Evolutionary conservation across 2,113 vertebrate species (phyloP), one percentile per base, ranked within the genome.

Genomic region (Chinchilla lanigera): DNA sequence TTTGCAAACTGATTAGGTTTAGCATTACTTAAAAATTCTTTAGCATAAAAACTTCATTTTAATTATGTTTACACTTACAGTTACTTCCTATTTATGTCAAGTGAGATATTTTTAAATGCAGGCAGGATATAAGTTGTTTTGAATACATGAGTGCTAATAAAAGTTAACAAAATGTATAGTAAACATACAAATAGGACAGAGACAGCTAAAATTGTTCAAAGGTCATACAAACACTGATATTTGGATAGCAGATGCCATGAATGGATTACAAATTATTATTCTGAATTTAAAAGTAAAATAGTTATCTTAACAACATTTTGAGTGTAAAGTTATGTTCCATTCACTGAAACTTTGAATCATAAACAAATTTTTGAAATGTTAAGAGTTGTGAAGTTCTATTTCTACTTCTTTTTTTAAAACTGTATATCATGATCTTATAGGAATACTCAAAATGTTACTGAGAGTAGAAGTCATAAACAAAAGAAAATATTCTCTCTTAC

Each of bases 31-130:
- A 71, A 30, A 75, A n/a, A 77, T 89, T 75, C 28, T 86, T 97
- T 86, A 94, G 71, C 47, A 81, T 80, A 60, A 93, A 97, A 90
- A 87, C 24, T 95, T 86, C 26, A 14, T 80, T 78, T 93, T 90
- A 71, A 90, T 71, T 89, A 89, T 63, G 38, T 54, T 88, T 93
- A 89, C 11, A 67, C 56, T 63, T 93, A 77, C 5, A 71, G 63
- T 87, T 75, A 67, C 35, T 28, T 94, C 69, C 19, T 86, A 77
- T 11, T 95, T 90, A 63, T 50, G n/a, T 7, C 44, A 71, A 90
- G 6, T 24, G 44, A 87, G 58, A 26, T 75, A 35, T 67, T 86
- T 96, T 93, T 41, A 78, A 97, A 63, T 95, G 44, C 54, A 65
- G 5, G 10, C 11, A 90, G 28, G 14, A 78, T n/a, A 63, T 67